A percentile compares a stretch with the other conserved stretches of the same genome.
phyloP scores from a whole-genome alignment of 2,797 vertebrate genomes.

The Glossophaga mutica region DNA sequence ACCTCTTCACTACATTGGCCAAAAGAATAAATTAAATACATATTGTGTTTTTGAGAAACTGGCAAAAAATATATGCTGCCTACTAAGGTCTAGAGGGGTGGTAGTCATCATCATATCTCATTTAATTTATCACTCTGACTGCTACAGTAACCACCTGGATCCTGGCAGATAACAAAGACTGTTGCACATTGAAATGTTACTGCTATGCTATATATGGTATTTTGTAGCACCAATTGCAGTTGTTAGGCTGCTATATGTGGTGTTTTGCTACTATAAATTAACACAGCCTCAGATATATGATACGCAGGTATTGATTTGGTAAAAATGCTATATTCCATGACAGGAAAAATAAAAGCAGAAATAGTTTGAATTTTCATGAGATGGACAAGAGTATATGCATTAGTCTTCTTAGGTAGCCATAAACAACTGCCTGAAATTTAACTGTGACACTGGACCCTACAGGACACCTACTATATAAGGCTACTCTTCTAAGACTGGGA shows the following conservation, averaged over 20 bases:
- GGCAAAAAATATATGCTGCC: neutral
- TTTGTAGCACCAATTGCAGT: neutral
- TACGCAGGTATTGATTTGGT: neutral
- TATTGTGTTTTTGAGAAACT: neutral
- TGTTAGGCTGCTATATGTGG: neutral
- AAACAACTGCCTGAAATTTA: too few relatives aligned
- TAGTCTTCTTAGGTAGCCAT: neutral
- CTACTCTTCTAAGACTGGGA: neutral
- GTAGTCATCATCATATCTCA: neutral
- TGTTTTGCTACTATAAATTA: neutral
- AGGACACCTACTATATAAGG: neutral
- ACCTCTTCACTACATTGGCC: neutral
- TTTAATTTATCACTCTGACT: neutral
- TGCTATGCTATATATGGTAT: neutral
- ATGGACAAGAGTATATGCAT: neutral
- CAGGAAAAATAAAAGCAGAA: neutral
- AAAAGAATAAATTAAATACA: neutral
- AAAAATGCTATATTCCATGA: neutral
- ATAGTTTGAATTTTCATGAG: neutral
- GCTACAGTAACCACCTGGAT: neutral
- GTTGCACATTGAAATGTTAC: neutral
- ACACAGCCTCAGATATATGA: neutral
- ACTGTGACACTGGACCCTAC: neutral
- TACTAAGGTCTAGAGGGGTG: neutral
- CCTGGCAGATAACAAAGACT: neutral